Base-by-base conservation (phyloP, 1,140 invertebrate genomes). In the Megathymus violae region DNA sequence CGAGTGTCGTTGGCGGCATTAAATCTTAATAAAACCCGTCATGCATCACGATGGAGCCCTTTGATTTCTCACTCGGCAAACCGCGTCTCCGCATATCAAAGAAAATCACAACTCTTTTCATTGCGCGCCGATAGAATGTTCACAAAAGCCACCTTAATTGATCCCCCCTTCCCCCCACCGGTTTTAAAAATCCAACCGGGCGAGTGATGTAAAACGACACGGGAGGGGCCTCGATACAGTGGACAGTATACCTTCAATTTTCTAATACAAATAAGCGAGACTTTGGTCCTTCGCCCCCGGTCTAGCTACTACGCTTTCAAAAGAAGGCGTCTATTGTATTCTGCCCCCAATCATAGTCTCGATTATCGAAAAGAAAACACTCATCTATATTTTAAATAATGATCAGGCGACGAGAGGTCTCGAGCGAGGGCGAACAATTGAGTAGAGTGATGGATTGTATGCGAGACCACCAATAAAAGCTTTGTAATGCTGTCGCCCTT, bases 51-150 rank as follows among this genome's bases (percentile, higher is more conserved):
- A 80, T 80, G 71, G 76, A 69, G 83, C 78, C 78, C 88, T 90
- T 90, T 90, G 88, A 90, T 90, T 89, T 89, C 80, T 90, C 85
- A 90, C 79, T 89, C 82, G 88, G 85, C 85, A 90, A 90, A 89
- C 86, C 80, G 78, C 85, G 88, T 83, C 85, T 88, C 77, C 78
- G 78, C 70, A 78, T 88, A 88, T 90, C 88, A 90, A 90, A 90
- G 86, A 89, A 90, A 88, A 89, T 90, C 88, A 89, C 82, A 90
- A 90, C 88, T 90, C 88, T 90, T 90, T 90, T 90, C 86, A 89
- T 88, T 90, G 86, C 78, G 72, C 85, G 78, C 83, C 86, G 88
- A 90, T 90, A 90, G 82, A 88, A 90, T 89, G 85, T 82, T 78
- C 80, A 82, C 83, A 85, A 84, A 88, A 81, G 76, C 79, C 85